Conservation (phyloP, 2,113 vertebrate genomes). For the Phainopepla nitens region DNA sequence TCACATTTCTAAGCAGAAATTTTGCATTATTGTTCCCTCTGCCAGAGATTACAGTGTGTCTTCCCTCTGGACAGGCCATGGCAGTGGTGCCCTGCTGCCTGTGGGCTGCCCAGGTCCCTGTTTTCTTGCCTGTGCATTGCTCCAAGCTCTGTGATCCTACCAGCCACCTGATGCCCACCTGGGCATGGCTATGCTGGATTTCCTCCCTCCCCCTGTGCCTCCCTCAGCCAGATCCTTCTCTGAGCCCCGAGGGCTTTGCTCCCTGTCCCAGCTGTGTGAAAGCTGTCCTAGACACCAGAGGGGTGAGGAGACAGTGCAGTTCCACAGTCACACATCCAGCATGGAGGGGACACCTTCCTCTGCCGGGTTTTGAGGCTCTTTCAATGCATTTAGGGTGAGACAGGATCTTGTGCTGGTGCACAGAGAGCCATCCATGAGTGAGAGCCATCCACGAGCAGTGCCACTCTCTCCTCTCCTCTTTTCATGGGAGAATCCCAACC, state of each 20-base stretch:
- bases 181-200: neutral
- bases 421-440: no score
- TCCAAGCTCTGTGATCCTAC: neutral
- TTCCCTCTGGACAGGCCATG: neutral
- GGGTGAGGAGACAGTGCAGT: neutral
- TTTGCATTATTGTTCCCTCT: neutral
- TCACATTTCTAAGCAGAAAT: neutral
- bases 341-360: neutral
- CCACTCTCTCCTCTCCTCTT: neutral
- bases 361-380: neutral
- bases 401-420: neutral
- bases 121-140: neutral
- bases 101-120: neutral
- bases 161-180: neutral
- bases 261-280: neutral
- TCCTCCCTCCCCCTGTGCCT: neutral
- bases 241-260: neutral
- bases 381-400: neutral
- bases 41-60: neutral
- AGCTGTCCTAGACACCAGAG: neutral
- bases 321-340: neutral
- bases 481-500: neutral
- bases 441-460: rapidly evolving
- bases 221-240: neutral
- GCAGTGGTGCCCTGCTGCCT: neutral